Evolutionary conservation across 2,797 vertebrate species (phyloP), one percentile per base, ranked within the genome.

Genomic region (Rhynchotus rufescens): DNA sequence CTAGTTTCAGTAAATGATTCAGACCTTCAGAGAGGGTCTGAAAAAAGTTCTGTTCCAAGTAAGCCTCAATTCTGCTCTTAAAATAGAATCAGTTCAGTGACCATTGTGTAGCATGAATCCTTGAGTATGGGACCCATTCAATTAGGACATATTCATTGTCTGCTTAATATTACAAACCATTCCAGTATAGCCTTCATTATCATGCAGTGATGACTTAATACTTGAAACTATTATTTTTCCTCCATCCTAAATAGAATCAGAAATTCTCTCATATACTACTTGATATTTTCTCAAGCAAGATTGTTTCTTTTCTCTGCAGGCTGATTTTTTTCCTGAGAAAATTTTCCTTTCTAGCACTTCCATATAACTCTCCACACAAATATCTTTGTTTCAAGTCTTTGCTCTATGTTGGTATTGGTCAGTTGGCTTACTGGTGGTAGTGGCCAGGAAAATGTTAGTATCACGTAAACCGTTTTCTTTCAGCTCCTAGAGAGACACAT

Each of bases 401-500:
- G 4, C 25, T 88, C 16, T 42, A 15, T 9, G 61, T 86, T 28
- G 34, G 4, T n/a, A 56, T 20, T 56, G 32, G 16, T 34, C 84
- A 30, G 16, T 30, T 75, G 19, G 19, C 8, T 57, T 82, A 22
- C 15, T 22, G 32, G 10, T 80, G 34, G 44, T 45, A 66, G 38
- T 28, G 82, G 47, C 75, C 36, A 20, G 0, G 36, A 67, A 80
- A 71, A 23, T 22, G 57, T 64, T 38, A 59, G 21, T 62, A 40
- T 13, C 11, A 26, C n/a, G 51, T 61, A 51, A 95, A 36, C 7
- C 21, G 28, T 15, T 68, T 94, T 97, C 82, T 97, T 97, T 93
- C 95, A 98, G 97, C 66, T 90, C 84, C 88, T 59, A 97, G 95
- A 80, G 89, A 71, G 36, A 59, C 57, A 9, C 88, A 15, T 66